These are phyloP conservation scores for Morpho deidamia DNA, from an alignment of 2,888 invertebrate genomes.

Conservation along the genomic window DNA sequence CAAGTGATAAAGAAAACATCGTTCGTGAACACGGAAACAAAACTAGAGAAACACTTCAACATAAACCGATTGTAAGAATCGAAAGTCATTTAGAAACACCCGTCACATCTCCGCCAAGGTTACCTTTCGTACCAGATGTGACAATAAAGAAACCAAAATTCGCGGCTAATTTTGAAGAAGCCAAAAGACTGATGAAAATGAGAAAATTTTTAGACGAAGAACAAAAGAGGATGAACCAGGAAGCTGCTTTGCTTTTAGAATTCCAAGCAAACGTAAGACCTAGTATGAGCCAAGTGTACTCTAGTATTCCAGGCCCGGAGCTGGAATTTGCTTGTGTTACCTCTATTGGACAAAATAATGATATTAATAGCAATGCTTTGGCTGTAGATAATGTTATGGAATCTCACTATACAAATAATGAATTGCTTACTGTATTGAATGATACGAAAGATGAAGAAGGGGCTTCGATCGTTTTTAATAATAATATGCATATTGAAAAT, in stretches of 20 bases:
- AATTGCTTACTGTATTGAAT: slow-evolving; percentile 16
- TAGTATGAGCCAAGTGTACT: slow-evolving; percentile 67
- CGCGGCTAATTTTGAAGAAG: slow-evolving; percentile 83
- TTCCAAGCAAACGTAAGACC: slow-evolving; percentile 72
- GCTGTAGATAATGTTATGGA: slow-evolving; percentile 10
- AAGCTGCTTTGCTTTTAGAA: slow-evolving; percentile 64
- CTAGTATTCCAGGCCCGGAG: slow-evolving; percentile 69
- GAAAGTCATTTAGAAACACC: slow-evolving; percentile 61
- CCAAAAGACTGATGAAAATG: slow-evolving; percentile 81
- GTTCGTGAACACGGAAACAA: slow-evolving; percentile 34
- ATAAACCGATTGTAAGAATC: slow-evolving; percentile 52
- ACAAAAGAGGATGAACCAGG: slow-evolving; percentile 76
- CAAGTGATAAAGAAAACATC: slow-evolving; percentile 66
- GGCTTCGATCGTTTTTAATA: background rate
- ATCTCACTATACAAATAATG: slow-evolving; percentile 21
- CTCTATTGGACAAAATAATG: slow-evolving; percentile 30
- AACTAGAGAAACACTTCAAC: slow-evolving; percentile 35
- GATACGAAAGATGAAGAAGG: slow-evolving; percentile 9
- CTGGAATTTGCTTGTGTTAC: slow-evolving; percentile 66
- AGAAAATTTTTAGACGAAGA: slow-evolving; percentile 81
- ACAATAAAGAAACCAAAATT: slow-evolving; percentile 82
- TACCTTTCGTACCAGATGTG: slow-evolving; percentile 66
- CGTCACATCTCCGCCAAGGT: slow-evolving; percentile 49
- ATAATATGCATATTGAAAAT: background rate
- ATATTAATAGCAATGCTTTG: slow-evolving; percentile 8